These are phyloP conservation scores for Pseudolaguvia tuberculata DNA, from an alignment of 2,113 vertebrate genomes.

Conservation along the genomic window DNA sequence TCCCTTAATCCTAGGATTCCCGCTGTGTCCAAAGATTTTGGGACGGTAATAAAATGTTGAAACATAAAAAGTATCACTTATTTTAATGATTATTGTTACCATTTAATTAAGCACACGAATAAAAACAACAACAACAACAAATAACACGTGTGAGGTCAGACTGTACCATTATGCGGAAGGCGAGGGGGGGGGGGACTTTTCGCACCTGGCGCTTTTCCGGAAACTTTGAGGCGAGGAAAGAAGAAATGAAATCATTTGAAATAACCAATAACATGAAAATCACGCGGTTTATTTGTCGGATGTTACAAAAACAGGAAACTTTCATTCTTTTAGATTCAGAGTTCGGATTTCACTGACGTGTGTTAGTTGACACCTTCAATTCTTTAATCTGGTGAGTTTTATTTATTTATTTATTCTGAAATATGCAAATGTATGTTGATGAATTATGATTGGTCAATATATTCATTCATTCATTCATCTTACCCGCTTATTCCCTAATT, in stretches of 20 bases:
- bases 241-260: conserved; percentile 52
- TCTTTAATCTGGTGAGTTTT: not conserved
- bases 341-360: not conserved
- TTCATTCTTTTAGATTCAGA: not conserved
- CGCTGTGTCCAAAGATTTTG: too few relatives aligned
- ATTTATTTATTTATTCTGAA: not conserved
- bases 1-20: not conserved
- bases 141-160: too few relatives aligned
- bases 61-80: too few relatives aligned
- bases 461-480: too few relatives aligned
- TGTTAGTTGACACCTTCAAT: not conserved
- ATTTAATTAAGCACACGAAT: too few relatives aligned
- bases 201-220: not conserved
- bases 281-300: conserved; percentile 4
- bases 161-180: not conserved
- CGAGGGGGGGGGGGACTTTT: not conserved
- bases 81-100: too few relatives aligned
- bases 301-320: not conserved
- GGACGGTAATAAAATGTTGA: too few relatives aligned
- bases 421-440: not conserved
- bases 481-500: too few relatives aligned
- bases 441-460: not conserved
- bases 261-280: not conserved
- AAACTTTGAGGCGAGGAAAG: conserved; percentile 43
- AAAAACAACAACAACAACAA: too few relatives aligned